Evolutionary conservation across 2,888 invertebrate genomes (phyloP).

Genomic region (Trachelus tabidus): DNA sequence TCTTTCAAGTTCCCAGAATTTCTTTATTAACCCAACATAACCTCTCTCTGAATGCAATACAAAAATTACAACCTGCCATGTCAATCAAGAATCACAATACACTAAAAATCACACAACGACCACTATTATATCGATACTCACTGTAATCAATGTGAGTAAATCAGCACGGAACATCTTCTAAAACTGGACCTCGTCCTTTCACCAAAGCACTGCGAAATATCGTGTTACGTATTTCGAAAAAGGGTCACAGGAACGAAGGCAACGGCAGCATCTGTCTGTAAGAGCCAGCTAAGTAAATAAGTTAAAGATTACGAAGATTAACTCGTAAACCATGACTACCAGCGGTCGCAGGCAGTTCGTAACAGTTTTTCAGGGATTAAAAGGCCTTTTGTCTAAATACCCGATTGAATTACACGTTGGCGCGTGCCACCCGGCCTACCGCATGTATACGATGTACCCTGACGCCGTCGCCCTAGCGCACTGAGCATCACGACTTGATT

Average conservation of each 20-base stretch:
- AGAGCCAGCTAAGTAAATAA: conserved; percentile 51
- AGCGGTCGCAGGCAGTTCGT: conserved; percentile 28
- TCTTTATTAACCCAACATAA: not conserved
- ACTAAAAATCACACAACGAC: not conserved
- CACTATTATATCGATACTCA: not conserved
- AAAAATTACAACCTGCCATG: not conserved
- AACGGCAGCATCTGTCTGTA: conserved; percentile 38
- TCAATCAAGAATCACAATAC: not conserved
- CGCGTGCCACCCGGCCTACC: conserved; percentile 59
- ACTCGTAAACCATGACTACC: conserved; percentile 25
- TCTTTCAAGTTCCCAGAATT: not conserved
- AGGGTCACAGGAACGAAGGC: conserved; percentile 29
- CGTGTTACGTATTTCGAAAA: conserved; percentile 40
- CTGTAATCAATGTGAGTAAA: not conserved
- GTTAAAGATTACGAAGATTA: conserved; percentile 35
- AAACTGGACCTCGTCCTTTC: not conserved
- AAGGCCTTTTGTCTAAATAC: conserved; percentile 52
- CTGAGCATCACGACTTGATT: not conserved
- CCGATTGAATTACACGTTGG: conserved; percentile 62
- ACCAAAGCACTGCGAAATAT: conserved; percentile 20
- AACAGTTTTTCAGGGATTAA: conserved; percentile 46
- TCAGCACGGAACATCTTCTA: not conserved
- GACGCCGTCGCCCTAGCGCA: conserved; percentile 12
- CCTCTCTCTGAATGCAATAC: not conserved
- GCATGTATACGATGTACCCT: not conserved